A percentile compares a stretch with the other conserved stretches of the same genome.
Conservation (phyloP, 1,140 invertebrate species). For the Drosophila oshimai region DNA sequence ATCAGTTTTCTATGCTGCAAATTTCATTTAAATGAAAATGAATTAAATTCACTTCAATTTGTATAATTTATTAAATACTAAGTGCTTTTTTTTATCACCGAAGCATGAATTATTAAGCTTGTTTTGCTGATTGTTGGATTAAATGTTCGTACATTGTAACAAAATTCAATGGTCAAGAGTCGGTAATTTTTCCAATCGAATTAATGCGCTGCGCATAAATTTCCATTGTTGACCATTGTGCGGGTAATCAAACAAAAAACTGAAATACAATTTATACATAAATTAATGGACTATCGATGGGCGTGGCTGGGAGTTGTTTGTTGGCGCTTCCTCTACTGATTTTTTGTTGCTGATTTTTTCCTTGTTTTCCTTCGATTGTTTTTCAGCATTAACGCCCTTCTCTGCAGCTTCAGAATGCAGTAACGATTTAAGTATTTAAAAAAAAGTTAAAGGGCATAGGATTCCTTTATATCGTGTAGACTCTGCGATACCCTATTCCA, state of each 20-base stretch:
- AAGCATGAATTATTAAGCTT: constrained; percentile 28
- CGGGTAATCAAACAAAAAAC: constrained; percentile 11
- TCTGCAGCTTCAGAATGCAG: background rate
- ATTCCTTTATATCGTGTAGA: no score
- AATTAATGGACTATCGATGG: constrained; percentile 37
- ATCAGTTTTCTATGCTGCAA: background rate
- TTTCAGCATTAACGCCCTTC: constrained; percentile 43
- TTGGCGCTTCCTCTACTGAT: background rate
- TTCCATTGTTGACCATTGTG: constrained; percentile 36
- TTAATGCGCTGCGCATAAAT: constrained; percentile 18
- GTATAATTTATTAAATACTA: background rate
- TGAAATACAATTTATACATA: constrained; percentile 42
- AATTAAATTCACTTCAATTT: constrained; percentile 16
- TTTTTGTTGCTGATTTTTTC: constrained; percentile 19
- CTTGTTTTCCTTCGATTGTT: constrained; percentile 33
- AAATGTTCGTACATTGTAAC: background rate
- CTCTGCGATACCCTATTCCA: no score
- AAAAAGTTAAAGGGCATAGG: no score
- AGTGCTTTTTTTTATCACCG: background rate
- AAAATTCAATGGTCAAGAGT: background rate
- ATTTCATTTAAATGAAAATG: background rate
- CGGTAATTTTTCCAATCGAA: constrained; percentile 18
- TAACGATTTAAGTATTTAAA: no score
- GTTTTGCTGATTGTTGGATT: constrained; percentile 21
- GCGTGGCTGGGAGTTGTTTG: constrained; percentile 9